Percentiles rank a stretch among this genome's conserved stretches.
These are phyloP conservation scores for Entomobrya proxima DNA, from an alignment of 2,888 invertebrate genomes.

Conservation along the genomic window DNA sequence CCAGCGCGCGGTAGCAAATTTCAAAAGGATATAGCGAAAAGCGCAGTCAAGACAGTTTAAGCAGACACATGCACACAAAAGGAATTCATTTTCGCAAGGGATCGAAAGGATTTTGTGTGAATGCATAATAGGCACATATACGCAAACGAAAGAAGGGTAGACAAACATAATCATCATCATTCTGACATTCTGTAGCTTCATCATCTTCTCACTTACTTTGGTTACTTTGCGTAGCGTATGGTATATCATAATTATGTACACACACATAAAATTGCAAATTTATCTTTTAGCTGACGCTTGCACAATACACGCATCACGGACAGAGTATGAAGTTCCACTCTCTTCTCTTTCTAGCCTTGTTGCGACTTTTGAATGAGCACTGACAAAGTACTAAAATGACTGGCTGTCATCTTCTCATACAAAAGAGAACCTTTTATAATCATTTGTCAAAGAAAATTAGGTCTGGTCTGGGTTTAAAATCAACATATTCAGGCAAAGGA, in stretches of 20 bases:
- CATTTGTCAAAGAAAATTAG: slow-evolving; percentile 59
- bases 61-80: slow-evolving; percentile 31
- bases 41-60: neutral
- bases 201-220: neutral
- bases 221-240: too few species aligned
- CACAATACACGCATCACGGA: neutral
- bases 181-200: neutral
- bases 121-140: slow-evolving; percentile 13
- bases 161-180: neutral
- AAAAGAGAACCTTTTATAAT: slow-evolving; percentile 40
- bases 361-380: slow-evolving; percentile 17
- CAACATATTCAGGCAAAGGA: slow-evolving; percentile 3
- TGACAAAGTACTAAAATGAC: slow-evolving; percentile 41
- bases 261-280: slow-evolving; percentile 18
- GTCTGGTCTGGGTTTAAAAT: slow-evolving; percentile 4
- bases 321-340: neutral
- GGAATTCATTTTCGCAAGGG: slow-evolving; percentile 36
- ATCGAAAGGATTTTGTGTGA: slow-evolving; percentile 32
- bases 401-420: slow-evolving; percentile 41
- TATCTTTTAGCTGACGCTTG: neutral
- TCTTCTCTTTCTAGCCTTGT: neutral
- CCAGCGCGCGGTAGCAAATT: neutral
- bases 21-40: neutral
- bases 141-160: neutral
- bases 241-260: neutral